These are phyloP conservation scores for Hypocryptadius cinnamomeus DNA, from an alignment of 2,113 vertebrate species.

Conservation along the genomic window DNA sequence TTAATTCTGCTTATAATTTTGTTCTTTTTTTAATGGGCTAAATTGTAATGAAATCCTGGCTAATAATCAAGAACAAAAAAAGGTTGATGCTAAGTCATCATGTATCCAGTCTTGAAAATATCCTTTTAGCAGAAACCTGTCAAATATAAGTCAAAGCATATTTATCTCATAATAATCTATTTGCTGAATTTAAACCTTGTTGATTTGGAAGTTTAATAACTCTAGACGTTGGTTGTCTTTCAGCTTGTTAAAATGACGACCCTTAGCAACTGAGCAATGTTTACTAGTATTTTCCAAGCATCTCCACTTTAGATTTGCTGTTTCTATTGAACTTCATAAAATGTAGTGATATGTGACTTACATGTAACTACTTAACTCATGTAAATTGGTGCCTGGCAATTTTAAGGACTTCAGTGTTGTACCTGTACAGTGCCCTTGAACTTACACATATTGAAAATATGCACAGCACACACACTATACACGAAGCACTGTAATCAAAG, in stretches of 20 bases:
- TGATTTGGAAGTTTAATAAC: neutral
- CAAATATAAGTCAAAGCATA: neutral
- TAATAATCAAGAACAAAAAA: neutral
- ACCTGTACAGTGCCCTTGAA: neutral
- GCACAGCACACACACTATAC: neutral
- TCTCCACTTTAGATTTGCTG: neutral
- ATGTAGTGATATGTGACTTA: neutral
- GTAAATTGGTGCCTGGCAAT: neutral
- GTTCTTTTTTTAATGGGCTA: neutral
- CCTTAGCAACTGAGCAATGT: neutral
- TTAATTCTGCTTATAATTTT: neutral
- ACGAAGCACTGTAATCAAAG: neutral
- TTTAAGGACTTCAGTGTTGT: neutral
- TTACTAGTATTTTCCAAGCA: neutral
- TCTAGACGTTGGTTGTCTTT: neutral
- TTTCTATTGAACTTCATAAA: neutral
- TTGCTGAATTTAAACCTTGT: neutral
- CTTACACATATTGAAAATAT: neutral
- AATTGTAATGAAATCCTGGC: neutral
- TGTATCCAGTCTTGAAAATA: neutral
- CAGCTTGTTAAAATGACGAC: neutral
- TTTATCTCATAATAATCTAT: neutral
- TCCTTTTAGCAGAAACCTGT: conserved; percentile 10
- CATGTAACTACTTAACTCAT: neutral
- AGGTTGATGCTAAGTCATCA: neutral